A percentile compares a stretch with the other conserved stretches of the same genome.
Conservation (phyloP, 2,888 invertebrate species). For the Hydriomena furcata region DNA sequence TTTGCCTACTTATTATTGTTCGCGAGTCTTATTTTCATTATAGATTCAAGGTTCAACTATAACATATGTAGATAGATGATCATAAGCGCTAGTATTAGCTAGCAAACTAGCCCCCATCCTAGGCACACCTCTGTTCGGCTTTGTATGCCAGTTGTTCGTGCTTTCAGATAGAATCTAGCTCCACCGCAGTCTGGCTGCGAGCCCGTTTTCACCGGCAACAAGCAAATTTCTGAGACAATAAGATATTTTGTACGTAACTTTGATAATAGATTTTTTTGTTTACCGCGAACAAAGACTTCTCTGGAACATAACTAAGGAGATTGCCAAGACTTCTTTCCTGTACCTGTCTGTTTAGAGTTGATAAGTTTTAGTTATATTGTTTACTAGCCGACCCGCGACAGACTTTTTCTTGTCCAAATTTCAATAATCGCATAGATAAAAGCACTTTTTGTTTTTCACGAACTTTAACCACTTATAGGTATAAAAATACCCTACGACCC, state of each 20-base stretch:
- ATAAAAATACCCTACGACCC: no score
- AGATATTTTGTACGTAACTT: slow-evolving; percentile 9
- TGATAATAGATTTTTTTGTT: slow-evolving; percentile 5
- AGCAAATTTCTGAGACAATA: slow-evolving; percentile 23
- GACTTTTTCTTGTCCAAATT: no score
- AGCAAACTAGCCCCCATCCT: slow-evolving; percentile 1
- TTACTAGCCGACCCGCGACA: no score
- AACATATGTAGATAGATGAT: no score
- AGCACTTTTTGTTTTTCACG: no score
- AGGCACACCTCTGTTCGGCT: slow-evolving; percentile 1
- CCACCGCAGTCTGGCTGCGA: slow-evolving; percentile 7
- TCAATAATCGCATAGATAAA: no score
- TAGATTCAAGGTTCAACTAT: no score
- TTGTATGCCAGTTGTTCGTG: slow-evolving; percentile 17
- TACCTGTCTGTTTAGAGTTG: background rate
- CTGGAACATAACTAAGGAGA: background rate
- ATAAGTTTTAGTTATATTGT: background rate
- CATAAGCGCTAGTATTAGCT: no score
- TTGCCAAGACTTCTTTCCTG: background rate
- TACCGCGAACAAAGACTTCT: background rate
- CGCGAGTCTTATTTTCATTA: no score
- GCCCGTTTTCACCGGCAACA: slow-evolving; percentile 9
- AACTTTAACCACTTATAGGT: no score
- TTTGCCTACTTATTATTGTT: no score
- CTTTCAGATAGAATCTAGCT: slow-evolving; percentile 26